phyloP scores from a whole-genome alignment of 2,113 vertebrate species.

The Microcebus griseorufus region DNA sequence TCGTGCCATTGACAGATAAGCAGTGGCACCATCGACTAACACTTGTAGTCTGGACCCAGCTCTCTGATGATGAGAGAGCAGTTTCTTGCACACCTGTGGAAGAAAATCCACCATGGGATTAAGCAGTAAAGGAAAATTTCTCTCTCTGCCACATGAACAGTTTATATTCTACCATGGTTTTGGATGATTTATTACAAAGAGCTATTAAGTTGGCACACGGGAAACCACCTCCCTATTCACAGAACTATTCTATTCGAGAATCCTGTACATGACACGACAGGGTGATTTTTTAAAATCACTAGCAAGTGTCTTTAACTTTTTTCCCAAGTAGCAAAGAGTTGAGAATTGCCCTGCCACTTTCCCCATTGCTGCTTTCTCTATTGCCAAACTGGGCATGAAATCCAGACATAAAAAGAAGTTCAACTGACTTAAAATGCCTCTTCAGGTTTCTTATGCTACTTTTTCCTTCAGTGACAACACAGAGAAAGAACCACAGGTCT shows the following conservation, averaged over 20 bases:
- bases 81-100: neutral
- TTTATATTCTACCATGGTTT: neutral
- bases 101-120: neutral
- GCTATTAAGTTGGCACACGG: neutral
- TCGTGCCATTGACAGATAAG: neutral
- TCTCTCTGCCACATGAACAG: neutral
- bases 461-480: neutral
- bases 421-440: conserved; percentile 18
- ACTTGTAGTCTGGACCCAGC: neutral
- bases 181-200: neutral
- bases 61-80: neutral
- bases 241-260: neutral
- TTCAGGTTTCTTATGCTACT: neutral
- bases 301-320: neutral
- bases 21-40: neutral
- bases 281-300: neutral
- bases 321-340: neutral
- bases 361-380: neutral
- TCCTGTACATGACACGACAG: neutral
- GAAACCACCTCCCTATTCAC: conserved; percentile 9
- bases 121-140: neutral
- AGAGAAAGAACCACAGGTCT: neutral
- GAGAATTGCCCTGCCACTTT: neutral
- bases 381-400: neutral
- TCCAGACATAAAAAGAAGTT: neutral